Conservation (phyloP, 1,140 invertebrate genomes). For the Atopsyche davidsoni region DNA sequence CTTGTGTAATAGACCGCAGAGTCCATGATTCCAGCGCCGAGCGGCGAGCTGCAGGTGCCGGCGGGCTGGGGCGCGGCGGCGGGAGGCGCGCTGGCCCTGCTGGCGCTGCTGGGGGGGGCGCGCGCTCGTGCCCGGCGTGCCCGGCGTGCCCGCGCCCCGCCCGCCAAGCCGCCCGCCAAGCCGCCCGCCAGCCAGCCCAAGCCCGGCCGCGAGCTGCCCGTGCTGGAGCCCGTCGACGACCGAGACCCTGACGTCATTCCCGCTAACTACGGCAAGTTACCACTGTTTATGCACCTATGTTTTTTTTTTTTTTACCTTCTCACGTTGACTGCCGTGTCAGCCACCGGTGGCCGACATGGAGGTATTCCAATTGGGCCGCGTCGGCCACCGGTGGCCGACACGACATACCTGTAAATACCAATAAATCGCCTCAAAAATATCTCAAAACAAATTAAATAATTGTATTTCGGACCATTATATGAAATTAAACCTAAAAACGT, state of each 20-base stretch:
- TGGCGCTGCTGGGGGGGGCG: conserved; percentile 8
- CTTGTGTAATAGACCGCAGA: too few species aligned
- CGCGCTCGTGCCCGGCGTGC: conserved; percentile 5
- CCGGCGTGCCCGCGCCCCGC: conserved; percentile 1
- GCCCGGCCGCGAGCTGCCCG: not conserved
- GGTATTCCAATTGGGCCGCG: too few species aligned
- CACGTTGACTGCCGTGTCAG: too few species aligned
- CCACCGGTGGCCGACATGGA: too few species aligned
- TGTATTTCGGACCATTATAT: too few species aligned
- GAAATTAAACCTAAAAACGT: too few species aligned
- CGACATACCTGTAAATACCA: too few species aligned
- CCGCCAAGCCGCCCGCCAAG: conserved; percentile 8
- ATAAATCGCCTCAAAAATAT: too few species aligned
- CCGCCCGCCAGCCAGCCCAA: not conserved
- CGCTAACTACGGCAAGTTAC: conserved; percentile 60
- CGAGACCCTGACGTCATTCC: conserved; percentile 69
- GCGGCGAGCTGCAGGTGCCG: not conserved
- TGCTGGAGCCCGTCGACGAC: conserved; percentile 19
- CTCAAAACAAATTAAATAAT: too few species aligned
- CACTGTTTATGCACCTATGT: not conserved
- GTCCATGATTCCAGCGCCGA: conserved; percentile 12
- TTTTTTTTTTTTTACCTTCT: too few species aligned
- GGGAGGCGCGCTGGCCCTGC: conserved; percentile 20
- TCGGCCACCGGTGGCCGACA: too few species aligned
- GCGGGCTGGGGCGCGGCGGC: conserved; percentile 20